Conservation (phyloP, 2,113 vertebrate species). For the Labrus mixtus region DNA sequence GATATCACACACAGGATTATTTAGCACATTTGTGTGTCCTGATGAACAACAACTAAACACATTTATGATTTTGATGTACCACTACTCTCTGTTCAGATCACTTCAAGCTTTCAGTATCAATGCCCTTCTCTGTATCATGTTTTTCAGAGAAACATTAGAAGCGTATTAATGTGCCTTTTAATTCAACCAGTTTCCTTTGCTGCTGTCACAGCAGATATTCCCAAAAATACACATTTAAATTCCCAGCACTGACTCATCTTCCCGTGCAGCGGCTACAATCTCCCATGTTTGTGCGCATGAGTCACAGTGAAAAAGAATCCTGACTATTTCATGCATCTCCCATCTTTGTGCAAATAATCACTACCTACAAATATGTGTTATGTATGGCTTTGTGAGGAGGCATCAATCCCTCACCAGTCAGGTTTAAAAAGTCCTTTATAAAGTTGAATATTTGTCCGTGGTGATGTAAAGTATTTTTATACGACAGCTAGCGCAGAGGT, state of each 20-base stretch:
- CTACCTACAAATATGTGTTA: too few relatives aligned
- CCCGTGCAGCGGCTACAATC: not conserved
- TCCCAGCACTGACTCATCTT: conserved; percentile 32
- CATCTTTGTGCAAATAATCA: not conserved
- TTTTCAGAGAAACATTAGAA: conserved; percentile 1
- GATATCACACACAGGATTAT: conserved; percentile 59
- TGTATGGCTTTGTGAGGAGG: too few relatives aligned
- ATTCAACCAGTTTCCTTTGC: conserved; percentile 12
- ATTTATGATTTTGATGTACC: conserved; percentile 13
- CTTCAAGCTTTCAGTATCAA: conserved; percentile 1
- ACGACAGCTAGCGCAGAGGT: too few relatives aligned
- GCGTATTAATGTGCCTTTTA: conserved; percentile 11
- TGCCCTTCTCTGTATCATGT: not conserved
- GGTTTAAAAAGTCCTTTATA: too few relatives aligned
- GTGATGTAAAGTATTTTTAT: too few relatives aligned
- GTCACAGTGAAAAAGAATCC: conserved; percentile 13
- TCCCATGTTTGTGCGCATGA: conserved; percentile 14
- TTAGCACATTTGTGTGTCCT: conserved; percentile 8
- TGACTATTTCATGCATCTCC: not conserved
- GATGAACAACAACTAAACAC: conserved; percentile 3
- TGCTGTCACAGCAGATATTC: conserved; percentile 36
- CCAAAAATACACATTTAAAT: conserved; percentile 18
- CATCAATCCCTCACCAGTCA: too few relatives aligned
- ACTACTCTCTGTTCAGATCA: not conserved
- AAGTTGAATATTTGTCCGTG: too few relatives aligned